Evolutionary conservation across 2,113 vertebrate genomes (phyloP).

Genomic region (Oenanthe oenanthe): DNA sequence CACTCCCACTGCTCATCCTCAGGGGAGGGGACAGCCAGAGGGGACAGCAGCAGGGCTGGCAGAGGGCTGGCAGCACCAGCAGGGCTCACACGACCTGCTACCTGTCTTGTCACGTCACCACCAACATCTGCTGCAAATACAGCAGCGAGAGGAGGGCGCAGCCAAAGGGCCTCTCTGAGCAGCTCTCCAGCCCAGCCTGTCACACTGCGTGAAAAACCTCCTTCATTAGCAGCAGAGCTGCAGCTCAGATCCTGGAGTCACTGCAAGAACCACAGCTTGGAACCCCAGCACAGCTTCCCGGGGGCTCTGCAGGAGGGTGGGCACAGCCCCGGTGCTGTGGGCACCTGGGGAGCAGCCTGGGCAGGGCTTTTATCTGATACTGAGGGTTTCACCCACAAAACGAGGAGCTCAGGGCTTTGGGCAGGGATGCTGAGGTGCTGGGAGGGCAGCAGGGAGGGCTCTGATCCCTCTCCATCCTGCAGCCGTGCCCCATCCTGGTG

Average conservation of each 20-base stretch:
- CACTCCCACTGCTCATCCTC: background rate
- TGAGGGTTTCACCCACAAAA: background rate
- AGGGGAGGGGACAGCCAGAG: background rate
- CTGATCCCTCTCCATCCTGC: background rate
- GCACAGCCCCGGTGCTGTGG: background rate
- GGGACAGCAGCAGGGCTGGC: background rate
- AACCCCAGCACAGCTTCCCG: background rate
- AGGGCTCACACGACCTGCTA: background rate
- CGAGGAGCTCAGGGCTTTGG: background rate
- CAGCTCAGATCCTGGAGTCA: background rate
- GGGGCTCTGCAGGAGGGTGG: background rate
- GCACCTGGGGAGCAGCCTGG: background rate
- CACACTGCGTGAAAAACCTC: slow-evolving; percentile 20
- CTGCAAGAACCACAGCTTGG: background rate
- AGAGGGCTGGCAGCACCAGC: background rate
- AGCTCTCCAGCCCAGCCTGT: background rate
- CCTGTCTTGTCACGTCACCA: slow-evolving; percentile 39
- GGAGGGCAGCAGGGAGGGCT: background rate
- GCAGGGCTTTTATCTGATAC: background rate
- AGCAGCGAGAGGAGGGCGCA: background rate
- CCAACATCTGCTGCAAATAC: slow-evolving; percentile 1
- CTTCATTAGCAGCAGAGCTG: background rate
- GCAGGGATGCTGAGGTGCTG: background rate
- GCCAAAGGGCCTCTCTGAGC: background rate
- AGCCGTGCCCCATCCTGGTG: background rate